phyloP scores from a whole-genome alignment of 2,888 invertebrate genomes.

The Ecliptopera silaceata region DNA sequence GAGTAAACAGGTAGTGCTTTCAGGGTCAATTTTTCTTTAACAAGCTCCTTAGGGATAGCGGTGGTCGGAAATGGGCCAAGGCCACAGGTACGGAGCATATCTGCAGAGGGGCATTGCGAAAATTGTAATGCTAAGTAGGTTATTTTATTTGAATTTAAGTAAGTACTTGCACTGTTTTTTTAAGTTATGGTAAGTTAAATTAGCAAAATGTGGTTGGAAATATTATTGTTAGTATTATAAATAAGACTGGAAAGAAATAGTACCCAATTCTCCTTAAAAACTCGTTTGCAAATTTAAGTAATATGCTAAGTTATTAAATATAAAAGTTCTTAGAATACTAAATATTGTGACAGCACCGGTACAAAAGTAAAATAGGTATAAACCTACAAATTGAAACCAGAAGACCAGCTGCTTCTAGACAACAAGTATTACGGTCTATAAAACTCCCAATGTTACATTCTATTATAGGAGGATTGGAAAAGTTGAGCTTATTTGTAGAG shows the following conservation, averaged over 20 bases:
- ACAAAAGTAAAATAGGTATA: no score
- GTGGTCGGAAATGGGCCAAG: slow-evolving; percentile 34
- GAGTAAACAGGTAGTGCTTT: slow-evolving; percentile 12
- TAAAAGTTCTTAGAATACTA: no score
- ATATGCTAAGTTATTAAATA: no score
- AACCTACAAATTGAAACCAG: no score
- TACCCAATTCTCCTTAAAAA: no score
- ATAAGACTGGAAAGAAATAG: no score
- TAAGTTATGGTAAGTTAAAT: no score
- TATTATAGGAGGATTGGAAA: slow-evolving; percentile 2
- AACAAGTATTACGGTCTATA: neutral
- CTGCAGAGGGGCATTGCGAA: slow-evolving; percentile 27
- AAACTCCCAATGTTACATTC: neutral
- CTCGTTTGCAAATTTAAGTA: no score
- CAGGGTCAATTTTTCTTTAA: slow-evolving; percentile 14
- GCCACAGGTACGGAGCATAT: slow-evolving; percentile 13
- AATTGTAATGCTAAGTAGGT: slow-evolving; percentile 23
- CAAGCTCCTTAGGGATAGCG: slow-evolving; percentile 25
- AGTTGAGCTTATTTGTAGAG: slow-evolving; percentile 4
- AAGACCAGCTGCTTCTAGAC: neutral
- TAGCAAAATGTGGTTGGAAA: no score
- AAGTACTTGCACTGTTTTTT: no score
- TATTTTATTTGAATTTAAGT: slow-evolving; percentile 6
- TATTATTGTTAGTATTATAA: no score
- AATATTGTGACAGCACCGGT: no score